Evolutionary conservation across 2,888 invertebrate genomes (phyloP), one percentile per base, ranked within the genome.

Genomic region (Acanthacorydalis orientalis): DNA sequence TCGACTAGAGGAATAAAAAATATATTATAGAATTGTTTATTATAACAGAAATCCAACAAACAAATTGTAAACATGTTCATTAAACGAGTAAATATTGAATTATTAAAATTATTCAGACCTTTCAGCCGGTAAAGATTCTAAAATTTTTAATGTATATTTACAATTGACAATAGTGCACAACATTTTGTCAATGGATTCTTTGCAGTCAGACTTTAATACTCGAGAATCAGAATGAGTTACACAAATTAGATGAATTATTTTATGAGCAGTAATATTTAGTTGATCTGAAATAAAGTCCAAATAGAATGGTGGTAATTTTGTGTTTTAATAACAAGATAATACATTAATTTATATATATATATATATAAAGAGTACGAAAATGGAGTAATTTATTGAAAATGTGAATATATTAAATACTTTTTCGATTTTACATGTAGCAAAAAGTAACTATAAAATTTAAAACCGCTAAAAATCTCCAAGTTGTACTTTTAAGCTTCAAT

Each of bases 111-210:
- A 42, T 11, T 12, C 15, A 16, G 16, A 44, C 44, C 34, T 35
- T 35, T 10, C 15, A 33, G 7, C 6, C 10, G 44, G 44, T 15
- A 44, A 33, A 16, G 23, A 16, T 35, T 44, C 46, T 12, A 46
- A 14, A 12, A 39, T 10, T 39, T 31, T 12, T 14, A 39, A 39
- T 16, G 39, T 39, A 38, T 15, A 39, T 31, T 46, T 39, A 15
- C 31, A 31, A 39, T 46, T 14, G 11, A 39, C 12, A 9, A 46
- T 10, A 12, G 46, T 46, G 8, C 35, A 34, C 31, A 46, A 40
- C 11, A 46, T 40, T 39, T 32, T 10, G 12, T 46, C 46, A 14
- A 46, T 16, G 2, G 46, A 38, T 39, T 46, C 46, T 14, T 40
- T 38, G 39, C 46, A 46, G 31, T 46, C 46, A 12, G 31, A 31